A percentile compares a stretch with the other conserved stretches of the same genome.
phyloP scores from a whole-genome alignment of 2,797 vertebrate species.

The Amphiprion clarkii region DNA sequence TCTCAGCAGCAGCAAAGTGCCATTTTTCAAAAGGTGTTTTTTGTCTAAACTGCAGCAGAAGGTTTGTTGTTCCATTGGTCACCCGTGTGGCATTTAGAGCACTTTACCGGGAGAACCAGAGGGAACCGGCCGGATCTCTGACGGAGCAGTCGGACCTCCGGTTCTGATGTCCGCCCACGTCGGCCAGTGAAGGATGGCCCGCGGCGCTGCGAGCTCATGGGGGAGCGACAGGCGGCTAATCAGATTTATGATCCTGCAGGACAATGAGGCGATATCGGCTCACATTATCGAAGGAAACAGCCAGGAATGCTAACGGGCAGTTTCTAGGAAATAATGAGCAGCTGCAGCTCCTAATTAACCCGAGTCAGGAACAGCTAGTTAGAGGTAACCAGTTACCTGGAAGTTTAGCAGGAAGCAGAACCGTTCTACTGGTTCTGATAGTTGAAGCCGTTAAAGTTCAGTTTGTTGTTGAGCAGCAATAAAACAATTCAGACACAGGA shows the following conservation, averaged over 20 bases:
- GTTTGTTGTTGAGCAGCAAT: too few relatives aligned
- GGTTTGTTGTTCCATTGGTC: not conserved
- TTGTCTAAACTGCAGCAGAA: slow-evolving; percentile 42
- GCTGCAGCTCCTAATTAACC: slow-evolving; percentile 61
- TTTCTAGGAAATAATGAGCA: slow-evolving; percentile 68
- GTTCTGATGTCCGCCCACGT: slow-evolving; percentile 86
- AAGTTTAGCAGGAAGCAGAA: too few relatives aligned
- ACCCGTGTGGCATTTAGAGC: slow-evolving; percentile 33
- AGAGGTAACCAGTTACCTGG: too few relatives aligned
- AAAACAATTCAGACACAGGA: too few relatives aligned
- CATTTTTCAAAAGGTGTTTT: slow-evolving; percentile 72
- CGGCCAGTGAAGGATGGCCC: slow-evolving; percentile 82
- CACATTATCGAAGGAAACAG: slow-evolving; percentile 76
- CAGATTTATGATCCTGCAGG: slow-evolving; percentile 91
- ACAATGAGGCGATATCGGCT: slow-evolving; percentile 88
- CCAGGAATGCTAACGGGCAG: slow-evolving; percentile 74
- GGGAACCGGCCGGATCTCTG: too few relatives aligned
- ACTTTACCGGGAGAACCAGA: not conserved
- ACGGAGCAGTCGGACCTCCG: slow-evolving; percentile 45
- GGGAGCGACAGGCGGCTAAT: slow-evolving; percentile 86
- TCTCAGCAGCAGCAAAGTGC: slow-evolving; percentile 54
- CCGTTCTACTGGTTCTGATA: too few relatives aligned
- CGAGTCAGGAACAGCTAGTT: slow-evolving; percentile 22
- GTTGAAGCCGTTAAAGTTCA: too few relatives aligned
- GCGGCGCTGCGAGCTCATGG: slow-evolving; percentile 78